Base-by-base conservation (phyloP, 2,888 invertebrate species). In the Parnassius orleans region DNA sequence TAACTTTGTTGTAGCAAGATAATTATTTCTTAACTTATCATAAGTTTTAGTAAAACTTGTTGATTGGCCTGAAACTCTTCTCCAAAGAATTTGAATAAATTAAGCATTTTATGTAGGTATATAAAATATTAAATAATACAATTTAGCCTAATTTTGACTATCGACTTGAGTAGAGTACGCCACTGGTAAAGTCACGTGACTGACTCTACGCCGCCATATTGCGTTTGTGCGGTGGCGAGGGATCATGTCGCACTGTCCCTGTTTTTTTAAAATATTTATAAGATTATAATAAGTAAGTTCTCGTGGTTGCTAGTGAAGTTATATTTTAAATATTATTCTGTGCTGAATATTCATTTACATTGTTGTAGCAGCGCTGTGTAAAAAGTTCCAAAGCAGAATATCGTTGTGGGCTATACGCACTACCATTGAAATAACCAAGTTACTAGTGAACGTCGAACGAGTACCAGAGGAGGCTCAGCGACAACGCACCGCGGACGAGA, bases 391-490 rank as follows among this genome's bases (percentile, higher is more conserved):
- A 63, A 62, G 69, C 68, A 66, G 68, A 72, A 77, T 76, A 71
- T 71, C 68, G 70, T 72, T 72, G 71, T 79, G 79, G 77, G 76
- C 77, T 80, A 80, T 78, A 81, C 81, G 76, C 77, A 79, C 80
- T 79, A 82, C 81, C 80, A 83, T 85, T 85, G 81, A 81, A 82
- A 72, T 82, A 84, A 77, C 84, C 83, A 82, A 86, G 81, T 78
- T 69, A 66, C 56, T 64, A 77, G 82, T 78, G 79, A 78, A 72
- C 72, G 72, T 71, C 71, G 69, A 66, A 75, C 74, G 75, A 75
- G 75, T 78, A 79, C 77, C 78, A 80, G 79, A 80, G 77, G 80
- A 83, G 77, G 77, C 78, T 79, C 75, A 72, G 73, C 74, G 73
- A 77, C 75, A 75, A 75, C 78, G 74, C 69, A 67, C 72, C 69